A percentile compares a stretch with the other conserved stretches of the same genome.
Evolutionary conservation across 2,888 invertebrate species (phyloP).

Genomic region (Marasmarcha lunaedactyla): DNA sequence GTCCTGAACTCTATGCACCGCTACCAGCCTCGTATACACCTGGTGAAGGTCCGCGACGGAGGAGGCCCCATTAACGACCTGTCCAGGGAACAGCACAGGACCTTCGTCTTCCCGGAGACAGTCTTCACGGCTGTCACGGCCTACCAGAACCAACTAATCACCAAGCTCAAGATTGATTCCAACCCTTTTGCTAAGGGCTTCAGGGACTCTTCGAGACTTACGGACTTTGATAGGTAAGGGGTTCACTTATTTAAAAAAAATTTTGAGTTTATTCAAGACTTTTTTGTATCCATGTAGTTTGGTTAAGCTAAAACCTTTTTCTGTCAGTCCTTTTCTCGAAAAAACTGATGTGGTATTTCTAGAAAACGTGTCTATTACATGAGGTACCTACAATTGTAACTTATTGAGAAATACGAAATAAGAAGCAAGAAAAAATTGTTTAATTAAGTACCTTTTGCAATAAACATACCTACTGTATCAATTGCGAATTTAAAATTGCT

Average conservation of each 20-base stretch:
- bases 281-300: neutral
- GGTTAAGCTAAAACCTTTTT: neutral
- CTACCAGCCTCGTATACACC: conserved; percentile 97
- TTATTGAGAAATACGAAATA: too few relatives aligned
- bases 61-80: conserved; percentile 86
- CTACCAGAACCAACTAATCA: conserved; percentile 99
- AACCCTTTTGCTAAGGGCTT: conserved; percentile 99
- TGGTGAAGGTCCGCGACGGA: conserved; percentile 79
- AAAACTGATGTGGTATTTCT: too few relatives aligned
- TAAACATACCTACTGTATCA: too few relatives aligned
- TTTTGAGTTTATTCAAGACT: neutral
- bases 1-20: conserved; percentile 99
- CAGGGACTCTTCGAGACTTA: conserved; percentile 92
- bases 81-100: conserved; percentile 91
- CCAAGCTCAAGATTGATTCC: conserved; percentile 97
- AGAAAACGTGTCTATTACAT: too few relatives aligned
- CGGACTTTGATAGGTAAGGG: conserved; percentile 88
- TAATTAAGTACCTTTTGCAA: too few relatives aligned
- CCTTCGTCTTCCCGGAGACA: conserved; percentile 97
- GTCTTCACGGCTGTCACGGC: conserved; percentile 99
- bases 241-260: conserved; percentile 1
- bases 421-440: too few relatives aligned
- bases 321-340: too few relatives aligned
- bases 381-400: too few relatives aligned
- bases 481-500: too few relatives aligned